These are phyloP conservation scores for Proisotoma minuta DNA, from an alignment of 2,888 invertebrate species.

Conservation along the genomic window DNA sequence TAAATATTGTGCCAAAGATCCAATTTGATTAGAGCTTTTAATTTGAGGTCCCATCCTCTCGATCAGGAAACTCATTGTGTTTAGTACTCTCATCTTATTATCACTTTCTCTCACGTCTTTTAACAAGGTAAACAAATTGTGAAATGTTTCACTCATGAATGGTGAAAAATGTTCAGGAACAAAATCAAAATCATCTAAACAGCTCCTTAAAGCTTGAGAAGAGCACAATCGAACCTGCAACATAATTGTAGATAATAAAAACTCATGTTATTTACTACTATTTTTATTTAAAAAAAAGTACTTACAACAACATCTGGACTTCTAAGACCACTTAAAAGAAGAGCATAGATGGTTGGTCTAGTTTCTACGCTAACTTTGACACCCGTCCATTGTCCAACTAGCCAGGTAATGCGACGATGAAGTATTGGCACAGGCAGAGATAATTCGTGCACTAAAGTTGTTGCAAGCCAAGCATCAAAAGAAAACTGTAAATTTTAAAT, in stretches of 20 bases:
- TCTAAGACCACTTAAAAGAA: constrained; percentile 67
- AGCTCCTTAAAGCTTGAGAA: constrained; percentile 73
- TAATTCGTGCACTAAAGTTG: constrained; percentile 73
- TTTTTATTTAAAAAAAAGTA: not conserved
- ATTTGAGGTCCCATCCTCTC: constrained; percentile 76
- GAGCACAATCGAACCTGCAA: constrained; percentile 71
- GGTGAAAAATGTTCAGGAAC: constrained; percentile 78
- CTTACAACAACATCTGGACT: constrained; percentile 74
- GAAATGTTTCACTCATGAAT: constrained; percentile 72
- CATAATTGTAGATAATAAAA: constrained; percentile 5
- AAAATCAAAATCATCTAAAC: constrained; percentile 90
- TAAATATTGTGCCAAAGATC: constrained; percentile 72
- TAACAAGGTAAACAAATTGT: constrained; percentile 73
- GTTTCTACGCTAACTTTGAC: constrained; percentile 75
- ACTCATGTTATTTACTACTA: no score
- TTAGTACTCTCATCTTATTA: constrained; percentile 90
- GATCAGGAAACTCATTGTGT: constrained; percentile 81
- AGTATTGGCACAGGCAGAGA: constrained; percentile 76
- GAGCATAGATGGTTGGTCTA: constrained; percentile 74
- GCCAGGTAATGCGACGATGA: constrained; percentile 74
- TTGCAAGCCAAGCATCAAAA: constrained; percentile 87
- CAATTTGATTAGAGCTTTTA: constrained; percentile 60
- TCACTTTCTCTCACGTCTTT: constrained; percentile 87
- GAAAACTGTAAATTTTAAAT: constrained; percentile 61
- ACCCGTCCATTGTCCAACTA: constrained; percentile 67